These are phyloP conservation scores for Hirtodrosophila histrioides DNA, from an alignment of 2,888 invertebrate species.

Conservation along the genomic window DNA sequence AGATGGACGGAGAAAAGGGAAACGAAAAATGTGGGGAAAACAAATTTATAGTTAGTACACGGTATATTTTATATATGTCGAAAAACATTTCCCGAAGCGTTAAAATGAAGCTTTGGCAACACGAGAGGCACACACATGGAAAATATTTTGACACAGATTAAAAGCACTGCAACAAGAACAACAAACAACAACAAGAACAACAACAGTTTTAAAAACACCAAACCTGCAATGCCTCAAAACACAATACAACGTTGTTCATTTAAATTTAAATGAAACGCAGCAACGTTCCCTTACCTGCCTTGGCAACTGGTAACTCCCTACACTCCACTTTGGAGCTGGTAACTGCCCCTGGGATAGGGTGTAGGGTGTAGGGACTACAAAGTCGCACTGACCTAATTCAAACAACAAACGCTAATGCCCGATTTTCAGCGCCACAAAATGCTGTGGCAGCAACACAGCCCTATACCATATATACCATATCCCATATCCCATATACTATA, in stretches of 20 bases:
- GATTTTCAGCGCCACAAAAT: conserved; percentile 74
- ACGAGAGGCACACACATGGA: conserved; percentile 35
- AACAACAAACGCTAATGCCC: conserved; percentile 76
- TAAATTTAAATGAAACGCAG: conserved; percentile 71
- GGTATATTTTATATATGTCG: conserved; percentile 53
- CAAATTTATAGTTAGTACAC: conserved; percentile 47
- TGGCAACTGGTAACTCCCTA: conserved; percentile 1
- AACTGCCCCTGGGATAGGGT: conserved; percentile 21
- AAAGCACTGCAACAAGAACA: conserved; percentile 50
- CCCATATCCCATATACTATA: neutral
- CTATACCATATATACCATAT: conserved; percentile 8
- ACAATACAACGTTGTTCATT: conserved; percentile 66
- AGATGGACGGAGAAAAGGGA: conserved; percentile 16
- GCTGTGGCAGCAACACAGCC: conserved; percentile 36
- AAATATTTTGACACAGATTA: conserved; percentile 74
- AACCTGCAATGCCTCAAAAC: conserved; percentile 48
- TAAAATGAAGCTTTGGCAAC: conserved; percentile 39
- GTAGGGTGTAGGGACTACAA: conserved; percentile 37
- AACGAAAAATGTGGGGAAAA: conserved; percentile 47
- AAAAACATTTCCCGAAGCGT: conserved; percentile 61
- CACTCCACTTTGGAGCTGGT: conserved; percentile 3
- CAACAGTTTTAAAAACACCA: conserved; percentile 21
- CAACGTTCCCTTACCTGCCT: conserved; percentile 27
- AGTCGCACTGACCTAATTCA: conserved; percentile 69
- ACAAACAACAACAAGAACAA: conserved; percentile 21